Evolutionary conservation across 2,888 invertebrate genomes (phyloP).

Genomic region (Ichneumon xanthorius): DNA sequence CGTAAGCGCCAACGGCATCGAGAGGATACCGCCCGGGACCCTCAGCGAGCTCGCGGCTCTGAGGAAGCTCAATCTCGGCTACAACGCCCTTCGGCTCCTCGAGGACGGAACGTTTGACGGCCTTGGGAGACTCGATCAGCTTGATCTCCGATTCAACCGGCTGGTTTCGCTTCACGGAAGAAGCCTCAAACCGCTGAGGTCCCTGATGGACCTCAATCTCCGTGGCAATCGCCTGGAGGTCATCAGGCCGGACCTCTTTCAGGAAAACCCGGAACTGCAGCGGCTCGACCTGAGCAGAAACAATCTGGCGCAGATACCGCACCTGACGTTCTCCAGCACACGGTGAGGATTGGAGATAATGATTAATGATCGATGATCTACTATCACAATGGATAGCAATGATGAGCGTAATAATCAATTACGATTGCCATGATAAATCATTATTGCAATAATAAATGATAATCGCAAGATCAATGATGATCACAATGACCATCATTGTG

Average conservation of each 20-base stretch:
- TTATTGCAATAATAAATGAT: no score
- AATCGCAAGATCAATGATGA: no score
- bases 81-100: slow-evolving; percentile 90
- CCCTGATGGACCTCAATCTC: slow-evolving; percentile 90
- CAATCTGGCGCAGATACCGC: slow-evolving; percentile 89
- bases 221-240: slow-evolving; percentile 91
- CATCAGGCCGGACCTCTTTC: slow-evolving; percentile 89
- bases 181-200: slow-evolving; percentile 88
- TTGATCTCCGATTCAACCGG: slow-evolving; percentile 92
- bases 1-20: slow-evolving; percentile 91
- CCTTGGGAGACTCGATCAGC: slow-evolving; percentile 89
- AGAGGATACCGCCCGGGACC: slow-evolving; percentile 88
- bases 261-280: slow-evolving; percentile 88
- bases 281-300: slow-evolving; percentile 92
- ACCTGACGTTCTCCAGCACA: slow-evolving; percentile 87
- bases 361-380: no score
- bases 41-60: slow-evolving; percentile 89
- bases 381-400: no score
- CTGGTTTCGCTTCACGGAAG: slow-evolving; percentile 89
- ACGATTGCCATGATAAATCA: no score
- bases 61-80: slow-evolving; percentile 89
- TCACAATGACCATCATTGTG: no score
- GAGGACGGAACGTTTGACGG: slow-evolving; percentile 91
- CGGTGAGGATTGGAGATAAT: slow-evolving; percentile 77
- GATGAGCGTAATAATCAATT: background rate